These are phyloP conservation scores for Pseudococcus viburni DNA, from an alignment of 2,888 invertebrate genomes.

Conservation along the genomic window DNA sequence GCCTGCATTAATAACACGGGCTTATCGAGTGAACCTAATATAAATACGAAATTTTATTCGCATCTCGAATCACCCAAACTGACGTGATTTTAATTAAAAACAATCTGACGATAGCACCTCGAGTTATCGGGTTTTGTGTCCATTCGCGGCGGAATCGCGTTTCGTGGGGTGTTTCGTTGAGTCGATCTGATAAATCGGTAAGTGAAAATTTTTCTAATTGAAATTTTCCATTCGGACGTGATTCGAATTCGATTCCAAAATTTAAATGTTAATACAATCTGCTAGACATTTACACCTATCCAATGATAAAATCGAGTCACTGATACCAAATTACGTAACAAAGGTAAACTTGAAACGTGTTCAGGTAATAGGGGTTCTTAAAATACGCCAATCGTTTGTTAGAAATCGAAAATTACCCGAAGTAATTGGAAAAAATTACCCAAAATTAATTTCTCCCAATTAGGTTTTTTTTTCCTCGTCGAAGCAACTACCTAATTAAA, in stretches of 20 bases:
- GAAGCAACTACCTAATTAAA: not conserved
- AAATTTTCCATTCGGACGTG: not conserved
- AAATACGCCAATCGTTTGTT: no score
- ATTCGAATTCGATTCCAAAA: not conserved
- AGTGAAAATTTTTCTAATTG: constrained; percentile 4
- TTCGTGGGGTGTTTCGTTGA: not conserved
- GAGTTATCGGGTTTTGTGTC: not conserved
- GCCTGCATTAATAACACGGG: constrained; percentile 3
- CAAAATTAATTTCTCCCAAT: not conserved
- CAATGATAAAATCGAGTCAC: not conserved
- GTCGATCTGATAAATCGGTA: constrained; percentile 13
- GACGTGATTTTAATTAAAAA: constrained; percentile 50
- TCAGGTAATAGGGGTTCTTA: not conserved
- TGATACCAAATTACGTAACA: not conserved
- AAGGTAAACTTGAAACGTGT: constrained; percentile 3
- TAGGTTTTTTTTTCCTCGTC: not conserved
- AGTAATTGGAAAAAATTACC: not conserved
- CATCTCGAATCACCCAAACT: not conserved
- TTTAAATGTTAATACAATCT: not conserved
- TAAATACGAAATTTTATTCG: not conserved
- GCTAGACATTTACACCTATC: not conserved
- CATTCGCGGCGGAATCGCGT: not conserved
- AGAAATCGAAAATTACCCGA: not conserved
- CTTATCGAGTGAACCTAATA: not conserved
- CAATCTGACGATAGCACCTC: not conserved